Evolutionary conservation across 2,797 vertebrate species (phyloP), one percentile per base, ranked within the genome.

Genomic region (Podarcis siculus): DNA sequence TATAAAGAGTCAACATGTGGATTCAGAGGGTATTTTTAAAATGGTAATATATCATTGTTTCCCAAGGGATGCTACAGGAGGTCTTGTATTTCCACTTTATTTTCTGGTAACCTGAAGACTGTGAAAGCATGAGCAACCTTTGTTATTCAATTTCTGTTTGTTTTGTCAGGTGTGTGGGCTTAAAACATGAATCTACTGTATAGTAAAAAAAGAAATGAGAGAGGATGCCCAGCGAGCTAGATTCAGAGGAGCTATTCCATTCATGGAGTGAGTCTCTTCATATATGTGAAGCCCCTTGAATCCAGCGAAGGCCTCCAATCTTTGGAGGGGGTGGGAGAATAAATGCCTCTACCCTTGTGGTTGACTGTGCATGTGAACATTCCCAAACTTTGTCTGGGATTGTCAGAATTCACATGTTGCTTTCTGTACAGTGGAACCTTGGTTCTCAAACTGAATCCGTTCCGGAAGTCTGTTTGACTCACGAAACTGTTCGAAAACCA

Each of bases 1-100:
- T 93, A 83, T 88, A 81, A 87, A 91, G 79, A 27, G 7, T 55
- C 32, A 61, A 90, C 94, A 66, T 58, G 23, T 79, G 15, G 58
- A 58, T 77, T 0, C 30, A 77, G 39, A 15, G 83, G 89, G 8
- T 42, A 87, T 89, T 82, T 89, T 93, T 87, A 89, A 92, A 86
- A 89, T 88, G 4, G 71, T 88, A 83, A 93, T 88, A 85, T 86
- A 86, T 3, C 8, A 90, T 55, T 19, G 8, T 78, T 49, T 87
- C 1, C 0, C 35, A 92, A 1, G 5, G 25, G 30, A n/a, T 3
- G 2, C 23, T 77, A 67, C 17, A 72, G 49, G 91, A 90, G 0
- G 15, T 92, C 30, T 79, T 76, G 79, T 5, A 81, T 71, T 77
- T 83, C 39, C 1, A 8, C 0, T 32, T 82, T 39, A 39, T 37